Percentiles rank a stretch among this genome's conserved stretches.
phyloP scores from a whole-genome alignment of 2,888 invertebrate genomes.

The Seira musarum region DNA sequence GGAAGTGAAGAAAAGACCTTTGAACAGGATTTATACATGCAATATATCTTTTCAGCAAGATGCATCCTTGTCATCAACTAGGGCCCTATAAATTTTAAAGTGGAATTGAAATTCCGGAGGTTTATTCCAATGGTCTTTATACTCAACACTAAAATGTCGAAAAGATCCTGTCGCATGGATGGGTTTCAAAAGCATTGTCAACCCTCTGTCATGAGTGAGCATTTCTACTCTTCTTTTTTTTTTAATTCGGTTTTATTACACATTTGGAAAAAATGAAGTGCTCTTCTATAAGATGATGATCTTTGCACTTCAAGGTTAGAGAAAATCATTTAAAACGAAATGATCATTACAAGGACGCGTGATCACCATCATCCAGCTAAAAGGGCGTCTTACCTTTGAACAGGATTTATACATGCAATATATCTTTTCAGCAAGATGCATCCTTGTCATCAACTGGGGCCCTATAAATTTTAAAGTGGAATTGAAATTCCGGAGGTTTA shows the following conservation, averaged over 20 bases:
- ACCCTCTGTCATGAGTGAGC: not conserved
- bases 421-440: constrained; percentile 57
- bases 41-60: constrained; percentile 58
- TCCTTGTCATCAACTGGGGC: constrained; percentile 63
- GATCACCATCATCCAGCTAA: not conserved
- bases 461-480: constrained; percentile 63
- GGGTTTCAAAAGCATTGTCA: not conserved
- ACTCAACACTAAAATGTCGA: no score
- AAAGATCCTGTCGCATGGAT: constrained; percentile 7
- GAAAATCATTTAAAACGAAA: not conserved
- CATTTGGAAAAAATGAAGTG: not conserved
- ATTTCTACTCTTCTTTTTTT: no score
- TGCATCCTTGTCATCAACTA: constrained; percentile 62
- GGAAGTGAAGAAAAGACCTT: constrained; percentile 2
- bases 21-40: constrained; percentile 59
- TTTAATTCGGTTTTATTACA: no score
- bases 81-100: constrained; percentile 64
- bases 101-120: constrained; percentile 65
- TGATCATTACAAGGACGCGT: not conserved
- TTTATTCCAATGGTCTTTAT: no score
- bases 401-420: constrained; percentile 60
- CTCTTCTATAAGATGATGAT: not conserved
- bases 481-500: constrained; percentile 65
- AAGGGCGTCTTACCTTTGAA: constrained; percentile 27
- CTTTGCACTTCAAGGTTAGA: not conserved